Base-by-base conservation (phyloP, 2,888 invertebrate genomes). In the Platypus cylindrus region DNA sequence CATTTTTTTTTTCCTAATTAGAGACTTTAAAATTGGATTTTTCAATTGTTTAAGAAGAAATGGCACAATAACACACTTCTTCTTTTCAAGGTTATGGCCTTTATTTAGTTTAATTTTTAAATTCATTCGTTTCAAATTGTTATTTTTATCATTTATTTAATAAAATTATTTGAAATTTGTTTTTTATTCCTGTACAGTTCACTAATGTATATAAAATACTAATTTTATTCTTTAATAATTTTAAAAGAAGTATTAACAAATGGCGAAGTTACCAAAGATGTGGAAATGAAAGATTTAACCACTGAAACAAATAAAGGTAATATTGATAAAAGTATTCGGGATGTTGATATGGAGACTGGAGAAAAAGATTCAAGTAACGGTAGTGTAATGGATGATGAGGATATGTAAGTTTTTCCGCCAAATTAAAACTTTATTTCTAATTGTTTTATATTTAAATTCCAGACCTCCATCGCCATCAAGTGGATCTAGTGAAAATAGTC, bases 241-340 rank as follows among this genome's bases (percentile, higher is more conserved):
- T 35, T 47, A 45, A 22, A 32, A 54, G 54, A 45, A 34, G 45
- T 46, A 22, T 37, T 58, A 13, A 40, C 57, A 36, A 61, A 60
- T 48, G 60, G 60, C n/a, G 58, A 58, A 38, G 31, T 54, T 37
- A 48, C 47, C 32, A 47, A 47, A 40, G 54, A 49, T 43, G 45
- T 45, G 36, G 52, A 47, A 30, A 50, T 48, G 48, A 50, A 50
- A 32, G 49, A 45, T 5, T 48, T 18, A 30, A 29, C 29, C 5
- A 16, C n/a, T 29, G 22, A 22, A 49, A 17, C 44, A 44, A n/a
- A 30, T n/a, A 12, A 24, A 8, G 15, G 12, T 11, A 13, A 16
- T 16, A 8, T 11, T 7, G 17, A 30, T 17, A 15, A 17, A n/a
- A 28, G 9, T 20, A 20, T 20, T 13, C 31, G 20, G 28, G 37